Conservation (phyloP, 2,888 invertebrate genomes). For the Enoplolaimus lenunculus region DNA sequence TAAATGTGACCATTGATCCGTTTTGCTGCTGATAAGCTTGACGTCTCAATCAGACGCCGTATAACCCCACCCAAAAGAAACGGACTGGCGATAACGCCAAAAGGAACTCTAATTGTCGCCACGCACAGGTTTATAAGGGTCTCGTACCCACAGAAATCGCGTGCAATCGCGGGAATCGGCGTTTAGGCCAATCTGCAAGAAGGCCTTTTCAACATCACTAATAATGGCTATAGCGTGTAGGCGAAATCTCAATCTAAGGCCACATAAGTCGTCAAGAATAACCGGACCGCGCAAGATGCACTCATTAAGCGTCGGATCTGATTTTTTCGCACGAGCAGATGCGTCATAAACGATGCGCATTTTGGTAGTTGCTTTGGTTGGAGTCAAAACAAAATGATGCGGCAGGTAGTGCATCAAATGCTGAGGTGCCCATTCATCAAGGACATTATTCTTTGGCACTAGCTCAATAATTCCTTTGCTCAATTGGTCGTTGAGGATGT, state of each 20-base stretch:
- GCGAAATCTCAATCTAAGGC: not conserved
- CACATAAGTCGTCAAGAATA: constrained; percentile 12
- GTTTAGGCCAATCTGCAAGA: constrained; percentile 6
- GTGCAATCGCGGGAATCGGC: not conserved
- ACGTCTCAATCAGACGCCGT: not conserved
- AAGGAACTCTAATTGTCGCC: constrained; percentile 4
- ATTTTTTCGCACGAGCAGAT: constrained; percentile 14
- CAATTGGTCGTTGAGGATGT: not conserved
- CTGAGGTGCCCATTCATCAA: not conserved
- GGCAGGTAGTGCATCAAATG: constrained; percentile 15
- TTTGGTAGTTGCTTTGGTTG: constrained; percentile 5
- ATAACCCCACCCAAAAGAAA: not conserved
- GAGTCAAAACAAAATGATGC: constrained; percentile 11
- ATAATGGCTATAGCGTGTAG: not conserved
- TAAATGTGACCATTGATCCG: not conserved
- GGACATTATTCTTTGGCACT: not conserved
- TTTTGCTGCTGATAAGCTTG: constrained; percentile 2
- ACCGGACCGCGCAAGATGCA: constrained; percentile 2
- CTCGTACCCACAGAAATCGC: constrained; percentile 1
- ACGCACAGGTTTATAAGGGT: not conserved
- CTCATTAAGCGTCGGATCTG: not conserved
- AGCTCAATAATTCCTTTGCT: not conserved
- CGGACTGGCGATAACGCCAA: not conserved
- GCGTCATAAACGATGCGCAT: constrained; percentile 16
- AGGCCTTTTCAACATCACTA: constrained; percentile 3